These are phyloP conservation scores for Typhlichthys eigenmanni DNA, from an alignment of 2,797 vertebrate species.

Conservation along the genomic window DNA sequence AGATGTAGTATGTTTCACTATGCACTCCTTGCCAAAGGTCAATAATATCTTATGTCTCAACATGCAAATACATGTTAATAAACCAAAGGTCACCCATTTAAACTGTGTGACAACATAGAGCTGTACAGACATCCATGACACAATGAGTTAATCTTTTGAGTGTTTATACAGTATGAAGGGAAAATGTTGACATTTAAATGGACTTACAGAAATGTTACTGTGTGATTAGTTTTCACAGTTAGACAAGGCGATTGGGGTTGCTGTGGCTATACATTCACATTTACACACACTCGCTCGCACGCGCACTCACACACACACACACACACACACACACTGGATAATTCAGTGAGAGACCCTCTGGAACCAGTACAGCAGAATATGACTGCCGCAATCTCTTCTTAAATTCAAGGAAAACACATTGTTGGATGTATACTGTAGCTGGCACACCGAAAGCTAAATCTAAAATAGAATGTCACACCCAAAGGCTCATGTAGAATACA, in stretches of 20 bases:
- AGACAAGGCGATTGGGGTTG: slow-evolving; percentile 66
- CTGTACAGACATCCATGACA: slow-evolving; percentile 43
- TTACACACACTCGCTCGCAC: slow-evolving; percentile 24
- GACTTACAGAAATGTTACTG: slow-evolving; percentile 39
- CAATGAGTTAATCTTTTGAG: slow-evolving; percentile 37
- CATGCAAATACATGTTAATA: not conserved
- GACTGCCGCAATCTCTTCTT: slow-evolving; percentile 31
- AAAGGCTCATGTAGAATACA: slow-evolving; percentile 46
- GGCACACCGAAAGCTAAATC: slow-evolving; percentile 50
- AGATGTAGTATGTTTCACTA: too few relatives aligned
- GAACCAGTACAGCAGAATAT: slow-evolving; percentile 52
- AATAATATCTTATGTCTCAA: not conserved
- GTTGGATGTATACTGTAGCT: slow-evolving; percentile 41
- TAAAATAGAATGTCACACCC: slow-evolving; percentile 51
- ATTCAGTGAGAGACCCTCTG: slow-evolving; percentile 53
- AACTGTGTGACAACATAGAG: slow-evolving; percentile 41
- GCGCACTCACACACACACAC: slow-evolving; percentile 11
- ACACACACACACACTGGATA: slow-evolving; percentile 35
- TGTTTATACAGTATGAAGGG: slow-evolving; percentile 43
- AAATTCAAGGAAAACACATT: slow-evolving; percentile 60
- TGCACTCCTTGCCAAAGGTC: too few relatives aligned
- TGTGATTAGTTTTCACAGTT: slow-evolving; percentile 65
- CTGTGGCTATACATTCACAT: slow-evolving; percentile 32
- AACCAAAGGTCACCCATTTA: slow-evolving; percentile 32
- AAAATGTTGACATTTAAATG: slow-evolving; percentile 30